A percentile compares a stretch with the other conserved stretches of the same genome.
Evolutionary conservation across 2,888 invertebrate species (phyloP).

Genomic region (Nesidiocoris tenuis): DNA sequence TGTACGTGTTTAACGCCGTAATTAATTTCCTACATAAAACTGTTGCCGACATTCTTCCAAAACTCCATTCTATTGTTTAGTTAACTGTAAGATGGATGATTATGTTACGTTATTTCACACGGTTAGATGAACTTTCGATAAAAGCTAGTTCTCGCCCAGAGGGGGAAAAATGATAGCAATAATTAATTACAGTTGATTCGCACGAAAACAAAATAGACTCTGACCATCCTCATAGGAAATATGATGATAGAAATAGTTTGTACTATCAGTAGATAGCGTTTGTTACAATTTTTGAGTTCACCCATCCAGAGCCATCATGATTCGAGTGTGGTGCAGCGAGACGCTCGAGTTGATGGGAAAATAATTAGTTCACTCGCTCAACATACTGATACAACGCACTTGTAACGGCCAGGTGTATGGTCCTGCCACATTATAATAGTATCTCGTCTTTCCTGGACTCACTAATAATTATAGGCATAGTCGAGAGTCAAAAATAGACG

Average conservation of each 20-base stretch:
- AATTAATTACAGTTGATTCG: not conserved
- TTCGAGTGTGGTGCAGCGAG: not conserved
- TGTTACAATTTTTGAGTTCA: not conserved
- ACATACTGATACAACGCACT: too few relatives aligned
- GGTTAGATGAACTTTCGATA: slow-evolving; percentile 8
- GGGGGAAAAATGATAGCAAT: not conserved
- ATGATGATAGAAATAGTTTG: too few relatives aligned
- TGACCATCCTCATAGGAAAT: too few relatives aligned
- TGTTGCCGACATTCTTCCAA: too few relatives aligned
- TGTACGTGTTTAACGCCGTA: too few relatives aligned
- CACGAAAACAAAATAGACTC: not conserved
- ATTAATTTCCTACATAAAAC: too few relatives aligned
- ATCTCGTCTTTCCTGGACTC: too few relatives aligned
- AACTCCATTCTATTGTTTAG: not conserved
- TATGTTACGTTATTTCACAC: not conserved
- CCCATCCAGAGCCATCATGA: not conserved
- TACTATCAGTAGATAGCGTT: too few relatives aligned
- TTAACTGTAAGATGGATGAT: not conserved
- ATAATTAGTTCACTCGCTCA: not conserved
- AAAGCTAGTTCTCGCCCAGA: not conserved
- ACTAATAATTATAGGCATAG: too few relatives aligned
- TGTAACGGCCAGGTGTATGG: too few relatives aligned
- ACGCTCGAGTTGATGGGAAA: not conserved
- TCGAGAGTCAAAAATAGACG: too few relatives aligned
- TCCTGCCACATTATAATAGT: too few relatives aligned